Conservation (phyloP, 1,140 invertebrate species). For the Halictus rubicundus region DNA sequence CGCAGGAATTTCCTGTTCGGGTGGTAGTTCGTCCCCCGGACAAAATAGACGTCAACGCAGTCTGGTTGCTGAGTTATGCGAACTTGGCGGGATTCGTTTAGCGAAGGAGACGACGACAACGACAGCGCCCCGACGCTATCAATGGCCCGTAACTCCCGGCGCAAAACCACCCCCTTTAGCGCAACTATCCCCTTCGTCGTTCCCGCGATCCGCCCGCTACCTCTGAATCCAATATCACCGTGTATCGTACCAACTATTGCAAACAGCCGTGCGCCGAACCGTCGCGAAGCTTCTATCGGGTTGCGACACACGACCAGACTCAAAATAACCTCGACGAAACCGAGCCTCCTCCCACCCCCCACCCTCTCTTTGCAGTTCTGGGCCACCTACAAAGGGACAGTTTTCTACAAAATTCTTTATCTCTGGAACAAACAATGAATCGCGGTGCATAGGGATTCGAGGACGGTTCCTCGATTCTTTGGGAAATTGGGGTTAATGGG, state of each 20-base stretch:
- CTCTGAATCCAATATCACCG: conserved; percentile 42
- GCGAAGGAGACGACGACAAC: conserved; percentile 1
- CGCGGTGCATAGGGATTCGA: no score
- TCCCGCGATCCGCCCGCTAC: no score
- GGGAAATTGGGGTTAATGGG: no score
- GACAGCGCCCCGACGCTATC: conserved; percentile 24
- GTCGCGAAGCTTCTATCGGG: conserved; percentile 8
- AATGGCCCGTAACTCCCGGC: conserved; percentile 29
- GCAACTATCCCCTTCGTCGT: neutral
- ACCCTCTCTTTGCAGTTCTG: no score
- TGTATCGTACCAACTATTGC: conserved; percentile 29
- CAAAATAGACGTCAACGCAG: conserved; percentile 29
- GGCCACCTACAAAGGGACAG: no score
- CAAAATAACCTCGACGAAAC: neutral
- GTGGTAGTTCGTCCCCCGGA: neutral
- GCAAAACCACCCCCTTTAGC: neutral
- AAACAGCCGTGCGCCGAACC: neutral
- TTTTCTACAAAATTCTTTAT: no score
- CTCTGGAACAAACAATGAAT: no score
- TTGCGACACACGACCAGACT: neutral
- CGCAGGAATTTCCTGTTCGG: conserved; percentile 38
- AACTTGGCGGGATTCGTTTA: conserved; percentile 39
- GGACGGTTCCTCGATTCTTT: no score
- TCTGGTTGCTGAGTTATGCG: conserved; percentile 6
- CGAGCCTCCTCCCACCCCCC: no score